A percentile compares a stretch with the other conserved stretches of the same genome.
Evolutionary conservation across 92 coral and sea anemone genomes (phyloP).

Genomic region (Porites lobata): DNA sequence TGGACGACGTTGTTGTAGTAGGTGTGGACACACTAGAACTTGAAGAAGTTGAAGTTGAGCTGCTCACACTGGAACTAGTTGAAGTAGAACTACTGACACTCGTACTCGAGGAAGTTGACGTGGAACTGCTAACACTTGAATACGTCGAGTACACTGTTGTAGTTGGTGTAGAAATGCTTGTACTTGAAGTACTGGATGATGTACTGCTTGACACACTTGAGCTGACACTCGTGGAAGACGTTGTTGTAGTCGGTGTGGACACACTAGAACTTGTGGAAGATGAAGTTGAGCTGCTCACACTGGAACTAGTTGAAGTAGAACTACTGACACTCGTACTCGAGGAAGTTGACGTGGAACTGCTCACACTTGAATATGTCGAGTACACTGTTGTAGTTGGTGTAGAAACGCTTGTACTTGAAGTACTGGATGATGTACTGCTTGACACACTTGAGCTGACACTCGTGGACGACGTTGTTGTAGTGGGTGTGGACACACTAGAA

Average conservation of each 20-base stretch:
- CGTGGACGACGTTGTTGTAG: background rate
- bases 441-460: slow-evolving; percentile 29
- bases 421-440: background rate
- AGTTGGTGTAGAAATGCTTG: background rate
- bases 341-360: background rate
- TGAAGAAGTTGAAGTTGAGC: too few species aligned
- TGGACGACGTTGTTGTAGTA: too few species aligned
- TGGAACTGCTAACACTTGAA: too few species aligned
- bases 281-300: background rate
- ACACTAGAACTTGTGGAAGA: background rate
- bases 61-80: too few species aligned
- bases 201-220: slow-evolving; percentile 14
- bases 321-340: slow-evolving; percentile 1
- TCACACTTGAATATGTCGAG: background rate
- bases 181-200: background rate
- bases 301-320: background rate
- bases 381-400: background rate
- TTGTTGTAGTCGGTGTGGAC: slow-evolving; percentile 23
- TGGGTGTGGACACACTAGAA: slow-evolving; percentile 1
- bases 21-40: too few species aligned
- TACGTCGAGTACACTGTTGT: too few species aligned
- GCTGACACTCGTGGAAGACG: background rate
- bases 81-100: too few species aligned
- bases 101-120: too few species aligned
- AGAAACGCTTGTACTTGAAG: background rate